Evolutionary conservation across 2,797 vertebrate genomes (phyloP).

Genomic region (Spinibarbus caldwelli): DNA sequence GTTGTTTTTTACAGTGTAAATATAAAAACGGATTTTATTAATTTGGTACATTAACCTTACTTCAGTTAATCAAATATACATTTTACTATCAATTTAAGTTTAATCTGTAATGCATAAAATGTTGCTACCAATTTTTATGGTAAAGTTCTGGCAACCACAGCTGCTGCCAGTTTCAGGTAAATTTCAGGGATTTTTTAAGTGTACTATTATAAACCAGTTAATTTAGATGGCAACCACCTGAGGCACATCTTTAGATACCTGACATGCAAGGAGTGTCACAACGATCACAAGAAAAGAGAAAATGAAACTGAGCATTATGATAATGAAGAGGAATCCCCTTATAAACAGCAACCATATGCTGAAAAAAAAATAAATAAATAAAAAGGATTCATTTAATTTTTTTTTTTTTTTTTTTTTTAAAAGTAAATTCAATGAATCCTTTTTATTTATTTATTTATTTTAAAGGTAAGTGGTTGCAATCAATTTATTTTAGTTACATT

Average conservation of each 20-base stretch:
- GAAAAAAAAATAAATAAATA: not conserved
- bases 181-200: rapidly evolving
- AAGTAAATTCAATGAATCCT: too few relatives aligned
- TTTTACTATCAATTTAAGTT: not conserved
- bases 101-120: not conserved
- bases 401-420: too few relatives aligned
- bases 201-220: not conserved
- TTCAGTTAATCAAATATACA: not conserved
- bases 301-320: not conserved
- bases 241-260: not conserved
- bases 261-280: not conserved
- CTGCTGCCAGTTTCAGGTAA: not conserved
- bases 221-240: too few relatives aligned
- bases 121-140: not conserved
- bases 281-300: not conserved
- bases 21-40: not conserved
- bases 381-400: too few relatives aligned
- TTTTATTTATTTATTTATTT: too few relatives aligned
- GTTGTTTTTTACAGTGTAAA: too few relatives aligned
- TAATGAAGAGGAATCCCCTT: not conserved
- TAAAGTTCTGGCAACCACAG: not conserved
- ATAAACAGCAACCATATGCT: not conserved
- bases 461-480: too few relatives aligned
- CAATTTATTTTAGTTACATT: too few relatives aligned
- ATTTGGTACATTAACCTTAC: not conserved